Base-by-base conservation (phyloP, 1,140 invertebrate species). In the Orchestia grillus region DNA sequence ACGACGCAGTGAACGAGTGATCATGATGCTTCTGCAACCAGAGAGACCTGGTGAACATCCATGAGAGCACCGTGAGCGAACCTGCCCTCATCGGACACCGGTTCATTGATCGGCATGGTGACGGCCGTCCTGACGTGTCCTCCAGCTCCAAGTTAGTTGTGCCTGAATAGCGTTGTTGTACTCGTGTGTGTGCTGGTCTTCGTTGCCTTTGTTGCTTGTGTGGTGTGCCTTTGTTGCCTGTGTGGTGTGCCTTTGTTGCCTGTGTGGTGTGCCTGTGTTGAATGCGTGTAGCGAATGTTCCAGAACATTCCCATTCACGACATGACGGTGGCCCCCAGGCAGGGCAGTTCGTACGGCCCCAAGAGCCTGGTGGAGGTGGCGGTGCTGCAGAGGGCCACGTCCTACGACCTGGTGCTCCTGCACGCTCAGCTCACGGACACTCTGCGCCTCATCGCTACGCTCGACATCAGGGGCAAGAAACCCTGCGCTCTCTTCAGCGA, bases 401-500 rank as follows among this genome's bases (percentile, higher is more conserved):
- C 97, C 96, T 97, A 97, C 96, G 97, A 97, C n/a, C 97, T 98
- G 42, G 97, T 98, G 11, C 97, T 97, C 95, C 97, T 97, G 96
- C 97, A 98, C 96, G 97, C 97, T 96, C 97, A 97, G 96, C 96
- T 98, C 43, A 96, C 97, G 0, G 96, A 97, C 44, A 97, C 97
- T 45, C 97, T 98, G 87, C 97, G 97, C 96, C 97, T 98, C 91
- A 97, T 98, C 62, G 96, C 98, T 6, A 96, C 96, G 3, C 98
- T 98, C 96, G 97, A 97, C 90, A 97, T 98, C 95, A 98, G 97
- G 97, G 97, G 77, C n/a, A 97, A 97, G 43, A 97, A 97, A 96
- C 97, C 97, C 40, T 96, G 98, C 36, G 97, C 97, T 1, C 97
- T 98, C 23, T 98, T 98, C 97, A 97, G 98, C 96, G 97, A 97